A percentile compares a stretch with the other conserved stretches of the same genome.
Evolutionary conservation across 2,888 invertebrate genomes (phyloP).

Genomic region (Macrosiphum euphorbiae): DNA sequence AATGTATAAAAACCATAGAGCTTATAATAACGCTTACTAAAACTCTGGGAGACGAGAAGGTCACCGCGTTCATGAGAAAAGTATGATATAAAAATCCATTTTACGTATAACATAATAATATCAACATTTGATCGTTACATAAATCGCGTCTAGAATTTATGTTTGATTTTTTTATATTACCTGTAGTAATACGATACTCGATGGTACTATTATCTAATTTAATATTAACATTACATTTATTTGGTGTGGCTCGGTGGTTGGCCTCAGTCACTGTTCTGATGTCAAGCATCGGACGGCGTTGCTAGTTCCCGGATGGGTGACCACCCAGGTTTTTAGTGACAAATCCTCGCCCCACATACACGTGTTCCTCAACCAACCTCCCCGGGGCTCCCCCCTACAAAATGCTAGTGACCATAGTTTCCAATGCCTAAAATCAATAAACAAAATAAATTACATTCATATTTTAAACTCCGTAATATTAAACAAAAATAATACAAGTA

Average conservation of each 20-base stretch:
- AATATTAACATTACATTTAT: background rate
- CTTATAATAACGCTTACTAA: background rate
- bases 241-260: no score
- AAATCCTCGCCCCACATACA: no score
- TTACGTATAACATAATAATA: background rate
- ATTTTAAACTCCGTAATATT: background rate
- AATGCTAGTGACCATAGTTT: no score
- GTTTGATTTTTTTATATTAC: background rate
- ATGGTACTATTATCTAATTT: background rate
- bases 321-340: no score
- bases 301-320: no score
- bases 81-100: background rate
- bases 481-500: background rate
- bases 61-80: conserved; percentile 37
- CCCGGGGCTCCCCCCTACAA: no score
- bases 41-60: conserved; percentile 9
- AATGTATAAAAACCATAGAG: background rate
- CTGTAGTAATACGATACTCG: background rate
- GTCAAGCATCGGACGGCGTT: no score
- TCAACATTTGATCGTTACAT: no score
- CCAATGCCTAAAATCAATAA: no score
- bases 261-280: no score
- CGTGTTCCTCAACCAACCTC: no score
- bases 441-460: background rate
- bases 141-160: background rate